Evolutionary conservation across 1,140 invertebrate species (phyloP), one percentile per base, ranked within the genome.

Genomic region (Cydia fagiglandana): DNA sequence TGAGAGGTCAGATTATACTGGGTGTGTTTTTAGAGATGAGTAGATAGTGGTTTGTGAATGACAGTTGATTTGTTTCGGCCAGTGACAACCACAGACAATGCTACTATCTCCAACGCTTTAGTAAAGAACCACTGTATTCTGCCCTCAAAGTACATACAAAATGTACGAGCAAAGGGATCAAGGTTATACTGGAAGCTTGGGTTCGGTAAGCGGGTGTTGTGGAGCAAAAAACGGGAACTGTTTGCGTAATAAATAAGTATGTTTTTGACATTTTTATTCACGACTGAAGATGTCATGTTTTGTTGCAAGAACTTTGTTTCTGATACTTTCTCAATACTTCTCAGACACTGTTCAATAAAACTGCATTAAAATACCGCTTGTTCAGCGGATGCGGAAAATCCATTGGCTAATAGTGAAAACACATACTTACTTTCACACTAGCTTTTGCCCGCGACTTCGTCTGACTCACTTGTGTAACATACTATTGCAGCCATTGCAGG

Each of bases 61-160:
- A 61, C 17, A n/a, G 7, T 17, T 38, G 34, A 70, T 70, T 70
- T 4, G 66, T 38, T 70, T n/a, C 66, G 66, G 66, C 34, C 66
- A 70, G 66, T 41, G 34, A 38, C 66, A 70, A 70, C 66, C 66
- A 70, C 66, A 70, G 66, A 70, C 66, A 70, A 70, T 70, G 24
- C 34, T 70, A 15, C 13, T 70, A 70, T 70, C n/a, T 24, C 20
- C 56, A 61, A 17, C 20, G 20, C 56, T 61, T 61, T 24, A 61
- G 17, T 61, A 9, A 10, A 20, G 4, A 24, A 24, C 20, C 50
- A 7, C 50, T 17, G 15, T 53, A 53, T 53, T 17, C 2, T 53
- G 50, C 4, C n/a, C 6, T 53, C n/a, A 6, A 24, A 24, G 7
- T 61, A 61, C 17, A 0, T 61, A 24, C 20, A 24, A 61, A 61